A percentile compares a stretch with the other conserved stretches of the same genome.
phyloP scores from a whole-genome alignment of 1,140 invertebrate species.

The Cecropterus lyciades region DNA sequence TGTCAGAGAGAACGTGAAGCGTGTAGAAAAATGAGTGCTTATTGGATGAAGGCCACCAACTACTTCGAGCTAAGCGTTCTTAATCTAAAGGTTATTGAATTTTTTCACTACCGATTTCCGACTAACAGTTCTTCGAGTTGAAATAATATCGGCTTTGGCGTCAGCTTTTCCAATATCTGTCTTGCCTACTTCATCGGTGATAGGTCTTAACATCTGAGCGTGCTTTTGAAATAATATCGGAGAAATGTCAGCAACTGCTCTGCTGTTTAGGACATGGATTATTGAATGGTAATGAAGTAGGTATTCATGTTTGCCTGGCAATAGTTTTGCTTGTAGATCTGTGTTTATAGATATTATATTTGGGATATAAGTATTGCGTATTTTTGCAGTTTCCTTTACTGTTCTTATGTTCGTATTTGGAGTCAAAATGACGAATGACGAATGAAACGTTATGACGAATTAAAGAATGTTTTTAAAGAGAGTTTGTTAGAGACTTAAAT shows the following conservation, averaged over 20 bases:
- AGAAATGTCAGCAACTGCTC: slow-evolving; percentile 26
- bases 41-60: neutral
- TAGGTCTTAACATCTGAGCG: slow-evolving; percentile 18
- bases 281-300: slow-evolving; percentile 12
- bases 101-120: slow-evolving; percentile 22
- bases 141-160: slow-evolving; percentile 30
- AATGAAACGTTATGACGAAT: too few relatives aligned
- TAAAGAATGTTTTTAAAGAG: too few relatives aligned
- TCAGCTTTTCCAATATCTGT: slow-evolving; percentile 31
- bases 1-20: neutral
- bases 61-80: neutral
- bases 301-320: neutral
- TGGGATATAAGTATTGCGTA: too few relatives aligned
- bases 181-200: slow-evolving; percentile 36
- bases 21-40: neutral
- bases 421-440: too few relatives aligned
- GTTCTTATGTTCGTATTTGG: too few relatives aligned
- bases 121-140: slow-evolving; percentile 9
- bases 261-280: slow-evolving; percentile 8
- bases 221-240: slow-evolving; percentile 33
- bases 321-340: neutral
- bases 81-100: slow-evolving; percentile 16
- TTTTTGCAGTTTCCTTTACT: too few relatives aligned
- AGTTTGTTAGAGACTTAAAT: too few relatives aligned
- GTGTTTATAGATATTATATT: neutral